Base-by-base conservation (phyloP, 2,797 vertebrate genomes). In the Chaunax sp. region DNA sequence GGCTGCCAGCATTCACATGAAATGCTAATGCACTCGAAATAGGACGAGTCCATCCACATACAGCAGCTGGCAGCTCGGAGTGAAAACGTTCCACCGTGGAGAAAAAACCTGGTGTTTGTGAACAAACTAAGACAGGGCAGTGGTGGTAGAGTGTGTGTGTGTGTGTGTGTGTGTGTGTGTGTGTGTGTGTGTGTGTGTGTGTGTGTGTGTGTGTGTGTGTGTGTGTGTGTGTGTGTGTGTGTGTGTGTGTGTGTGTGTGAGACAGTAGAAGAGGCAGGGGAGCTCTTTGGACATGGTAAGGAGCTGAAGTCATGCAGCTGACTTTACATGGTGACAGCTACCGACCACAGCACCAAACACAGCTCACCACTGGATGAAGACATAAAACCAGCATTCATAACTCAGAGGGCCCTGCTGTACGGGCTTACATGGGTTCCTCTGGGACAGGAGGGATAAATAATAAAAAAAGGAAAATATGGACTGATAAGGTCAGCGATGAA, bases 311-410 rank as follows among this genome's bases (percentile, higher is more conserved):
- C 50, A 57, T 38, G 67, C 55, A 45, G 57, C 62, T 35, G 56
- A 72, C 37, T 65, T 64, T 72, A 77, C 72, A 62, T 9, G 55
- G 69, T 74, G 77, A 76, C 74, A 70, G 54, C 47, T 60, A 49
- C 57, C 15, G 19, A 63, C 70, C 33, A 53, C 37, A 44, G 10
- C 53, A 51, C 44, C 60, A 15, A 40, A 51, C 23, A 63, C 23
- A 49, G 16, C 51, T 53, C 4, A 0, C 18, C 49, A 28, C 62
- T 69, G 64, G 69, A 68, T 64, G 51, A 75, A 75, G 76, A 78
- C 64, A 80, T 75, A 82, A 79, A 78, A 74, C 71, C 20, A 6
- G 64, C 74, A 75, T 83, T 79, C 72, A 83, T 52, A 23, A 41
- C 63, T 72, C 69, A 76, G 43, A 3, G 38, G 72, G 23, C 38